Evolutionary conservation across 1,140 invertebrate species (phyloP).

Genomic region (Idris sp.): DNA sequence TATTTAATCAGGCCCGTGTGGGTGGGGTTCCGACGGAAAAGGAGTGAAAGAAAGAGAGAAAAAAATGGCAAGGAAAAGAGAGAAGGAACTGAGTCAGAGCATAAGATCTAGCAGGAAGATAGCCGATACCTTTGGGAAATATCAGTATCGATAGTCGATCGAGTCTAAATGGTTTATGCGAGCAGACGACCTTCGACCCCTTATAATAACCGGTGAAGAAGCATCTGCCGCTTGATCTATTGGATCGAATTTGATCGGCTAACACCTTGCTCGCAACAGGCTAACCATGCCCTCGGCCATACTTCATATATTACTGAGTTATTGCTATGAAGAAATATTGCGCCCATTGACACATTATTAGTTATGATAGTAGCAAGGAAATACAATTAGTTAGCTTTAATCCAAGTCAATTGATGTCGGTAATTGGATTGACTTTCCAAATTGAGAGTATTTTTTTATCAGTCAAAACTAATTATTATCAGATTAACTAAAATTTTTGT

Average conservation of each 20-base stretch:
- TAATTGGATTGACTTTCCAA: conserved; percentile 31
- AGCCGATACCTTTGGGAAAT: conserved; percentile 75
- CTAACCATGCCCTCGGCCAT: conserved; percentile 58
- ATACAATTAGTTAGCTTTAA: conserved; percentile 42
- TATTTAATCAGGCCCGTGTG: conserved; percentile 69
- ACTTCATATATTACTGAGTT: conserved; percentile 44
- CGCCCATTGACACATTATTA: conserved; percentile 52
- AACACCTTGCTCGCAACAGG: conserved; percentile 65
- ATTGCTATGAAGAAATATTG: conserved; percentile 50
- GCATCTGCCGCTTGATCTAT: conserved; percentile 76
- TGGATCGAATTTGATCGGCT: conserved; percentile 73
- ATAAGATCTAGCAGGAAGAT: conserved; percentile 62
- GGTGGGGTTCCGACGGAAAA: conserved; percentile 63
- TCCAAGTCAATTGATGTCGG: conserved; percentile 10
- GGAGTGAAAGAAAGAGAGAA: conserved; percentile 42
- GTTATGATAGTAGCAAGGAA: conserved; percentile 43
- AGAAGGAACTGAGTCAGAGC: conserved; percentile 62
- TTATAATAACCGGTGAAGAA: conserved; percentile 72
- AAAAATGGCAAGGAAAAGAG: conserved; percentile 24
- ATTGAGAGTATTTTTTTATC: no score
- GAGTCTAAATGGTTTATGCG: conserved; percentile 75
- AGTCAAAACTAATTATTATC: no score
- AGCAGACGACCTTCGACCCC: conserved; percentile 72
- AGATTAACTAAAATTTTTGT: no score
- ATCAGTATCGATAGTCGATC: conserved; percentile 75